Evolutionary conservation across 2,797 vertebrate genomes (phyloP), one percentile per base, ranked within the genome.

Genomic region (Trachops cirrhosus): DNA sequence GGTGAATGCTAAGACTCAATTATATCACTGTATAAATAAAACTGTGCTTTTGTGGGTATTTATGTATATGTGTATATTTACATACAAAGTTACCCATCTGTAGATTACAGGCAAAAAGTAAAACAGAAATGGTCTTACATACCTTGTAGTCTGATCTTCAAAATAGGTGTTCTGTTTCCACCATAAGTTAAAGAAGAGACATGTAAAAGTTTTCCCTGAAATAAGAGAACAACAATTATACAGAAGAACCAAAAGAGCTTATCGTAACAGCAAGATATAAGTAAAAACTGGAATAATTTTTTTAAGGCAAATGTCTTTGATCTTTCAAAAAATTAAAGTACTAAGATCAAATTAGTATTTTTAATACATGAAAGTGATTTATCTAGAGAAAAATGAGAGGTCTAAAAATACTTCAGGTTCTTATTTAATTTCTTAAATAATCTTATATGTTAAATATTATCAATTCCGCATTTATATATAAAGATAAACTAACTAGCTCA

Each of bases 121-220:
- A 89, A 88, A 16, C 8, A 92, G 46, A 91, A 93, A 70, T 18
- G 67, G 11, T 74, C 34, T 39, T 46, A 46, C 34, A 11, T 98
- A 98, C 98, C 98, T 98, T 98, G 98, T 83, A 98, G 96, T 86
- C 96, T 90, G 92, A 98, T 68, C 96, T 98, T 98, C 92, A 98
- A 97, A 85, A 98, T 89, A 90, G 98, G 54, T 92, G 73, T 97
- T 85, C 97, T 98, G 95, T 98, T 98, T 96, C 41, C 2, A 1
- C 97, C 94, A 59, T 96, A 97, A 32, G 85, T 98, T 97, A 98
- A 62, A 26, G 97, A 96, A 48, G 97, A 98, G 62, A 83, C 97
- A 92, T 95, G 29, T 79, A 93, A 70, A 96, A 98, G 96, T 50
- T 86, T 77, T 86, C 98, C 98, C 98, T 98, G 95, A 96, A 98